Evolutionary conservation across 2,797 vertebrate species (phyloP).

Genomic region (Rhyacichthys aspro): DNA sequence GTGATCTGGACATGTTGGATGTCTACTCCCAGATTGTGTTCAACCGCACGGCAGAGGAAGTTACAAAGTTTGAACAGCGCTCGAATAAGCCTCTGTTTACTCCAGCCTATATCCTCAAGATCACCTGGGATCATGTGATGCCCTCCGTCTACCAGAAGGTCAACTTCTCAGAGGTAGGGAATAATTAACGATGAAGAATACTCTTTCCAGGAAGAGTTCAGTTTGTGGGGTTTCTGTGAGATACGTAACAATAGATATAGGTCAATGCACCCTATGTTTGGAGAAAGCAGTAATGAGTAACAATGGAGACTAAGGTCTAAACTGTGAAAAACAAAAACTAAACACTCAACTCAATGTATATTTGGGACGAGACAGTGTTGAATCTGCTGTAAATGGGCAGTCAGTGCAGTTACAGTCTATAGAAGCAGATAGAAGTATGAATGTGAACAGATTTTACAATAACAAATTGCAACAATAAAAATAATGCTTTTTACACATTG

Average conservation of each 20-base stretch:
- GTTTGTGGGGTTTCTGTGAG: no score
- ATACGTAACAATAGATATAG: background rate
- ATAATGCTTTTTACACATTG: no score
- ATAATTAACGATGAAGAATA: background rate
- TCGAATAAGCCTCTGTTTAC: conserved; percentile 65
- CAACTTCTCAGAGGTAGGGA: conserved; percentile 78
- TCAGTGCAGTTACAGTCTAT: no score
- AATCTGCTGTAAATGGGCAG: no score
- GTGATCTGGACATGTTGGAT: conserved; percentile 63
- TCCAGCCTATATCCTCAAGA: conserved; percentile 83
- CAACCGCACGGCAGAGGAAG: conserved; percentile 79
- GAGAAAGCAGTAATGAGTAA: background rate
- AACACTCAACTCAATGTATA: no score
- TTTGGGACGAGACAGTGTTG: no score
- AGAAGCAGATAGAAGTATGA: no score
- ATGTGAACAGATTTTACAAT: no score
- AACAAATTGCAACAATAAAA: no score
- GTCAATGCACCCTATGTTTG: background rate
- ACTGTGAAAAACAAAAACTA: no score
- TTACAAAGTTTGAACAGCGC: conserved; percentile 72
- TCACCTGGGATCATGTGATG: conserved; percentile 84
- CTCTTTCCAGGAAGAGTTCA: no score
- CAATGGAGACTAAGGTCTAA: no score
- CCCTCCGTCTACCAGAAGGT: conserved; percentile 80
- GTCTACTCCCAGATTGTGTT: conserved; percentile 81